A percentile compares a stretch with the other conserved stretches of the same genome.
These are phyloP conservation scores for Isaurus tuberculatus DNA, from an alignment of 92 coral and sea anemone genomes.

Conservation along the genomic window DNA sequence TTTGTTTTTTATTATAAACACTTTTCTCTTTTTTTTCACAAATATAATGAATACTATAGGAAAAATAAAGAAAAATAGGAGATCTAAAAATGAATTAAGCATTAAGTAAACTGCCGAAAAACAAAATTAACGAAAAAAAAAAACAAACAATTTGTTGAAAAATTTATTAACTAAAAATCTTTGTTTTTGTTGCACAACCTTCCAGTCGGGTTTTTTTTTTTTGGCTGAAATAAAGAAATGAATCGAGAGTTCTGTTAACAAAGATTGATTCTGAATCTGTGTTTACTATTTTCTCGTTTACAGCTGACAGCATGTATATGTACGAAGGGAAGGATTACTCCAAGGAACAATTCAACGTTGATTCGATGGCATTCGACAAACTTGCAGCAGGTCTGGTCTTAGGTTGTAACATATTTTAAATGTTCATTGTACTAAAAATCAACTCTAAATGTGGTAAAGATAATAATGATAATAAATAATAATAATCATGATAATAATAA, in stretches of 20 bases:
- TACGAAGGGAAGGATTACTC: slow-evolving; percentile 93
- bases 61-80: neutral
- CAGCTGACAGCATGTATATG: slow-evolving; percentile 83
- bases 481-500: too few relatives aligned
- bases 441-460: too few relatives aligned
- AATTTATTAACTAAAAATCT: too few relatives aligned
- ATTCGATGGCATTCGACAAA: slow-evolving; percentile 80
- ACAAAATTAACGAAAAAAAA: too few relatives aligned
- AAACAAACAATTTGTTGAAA: too few relatives aligned
- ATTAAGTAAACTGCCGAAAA: too few relatives aligned
- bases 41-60: neutral
- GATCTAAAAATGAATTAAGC: too few relatives aligned
- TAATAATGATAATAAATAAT: too few relatives aligned
- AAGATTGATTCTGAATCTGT: neutral
- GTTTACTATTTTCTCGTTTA: neutral
- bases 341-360: slow-evolving; percentile 69
- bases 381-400: slow-evolving; percentile 73
- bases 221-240: too few relatives aligned
- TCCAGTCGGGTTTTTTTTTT: too few relatives aligned
- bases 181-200: too few relatives aligned
- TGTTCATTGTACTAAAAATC: too few relatives aligned
- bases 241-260: neutral
- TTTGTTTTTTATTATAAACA: neutral
- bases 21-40: neutral
- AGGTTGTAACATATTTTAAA: neutral